These are phyloP conservation scores for Lagocephalus sceleratus DNA, from an alignment of 2,797 vertebrate genomes.

Conservation along the genomic window DNA sequence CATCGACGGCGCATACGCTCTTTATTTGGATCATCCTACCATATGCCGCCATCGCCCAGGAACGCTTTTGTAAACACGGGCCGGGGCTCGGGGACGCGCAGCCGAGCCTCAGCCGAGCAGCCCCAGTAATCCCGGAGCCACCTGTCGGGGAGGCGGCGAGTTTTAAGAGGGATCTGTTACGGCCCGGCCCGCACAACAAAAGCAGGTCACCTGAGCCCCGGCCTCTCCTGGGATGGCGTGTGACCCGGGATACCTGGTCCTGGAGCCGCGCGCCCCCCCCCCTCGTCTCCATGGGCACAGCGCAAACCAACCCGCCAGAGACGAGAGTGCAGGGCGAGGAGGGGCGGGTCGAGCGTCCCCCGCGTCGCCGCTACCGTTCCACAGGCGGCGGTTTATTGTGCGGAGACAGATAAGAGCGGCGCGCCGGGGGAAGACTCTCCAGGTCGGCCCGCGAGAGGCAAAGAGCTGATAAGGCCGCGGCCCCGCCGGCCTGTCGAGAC, in stretches of 20 bases:
- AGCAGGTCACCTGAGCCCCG: constrained; percentile 74
- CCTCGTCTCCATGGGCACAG: constrained; percentile 51
- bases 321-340: constrained; percentile 24
- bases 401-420: constrained; percentile 26
- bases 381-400: constrained; percentile 16
- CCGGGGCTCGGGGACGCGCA: constrained; percentile 16
- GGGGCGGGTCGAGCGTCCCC: constrained; percentile 13
- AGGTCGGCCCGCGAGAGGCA: not conserved
- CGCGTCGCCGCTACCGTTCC: constrained; percentile 29
- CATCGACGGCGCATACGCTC: constrained; percentile 28
- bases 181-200: constrained; percentile 63
- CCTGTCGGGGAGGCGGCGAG: constrained; percentile 57
- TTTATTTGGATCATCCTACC: constrained; percentile 21
- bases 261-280: constrained; percentile 42
- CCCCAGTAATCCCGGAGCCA: constrained; percentile 43
- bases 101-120: constrained; percentile 34
- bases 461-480: constrained; percentile 12
- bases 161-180: constrained; percentile 67
- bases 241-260: constrained; percentile 44
- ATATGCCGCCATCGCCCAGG: constrained; percentile 19
- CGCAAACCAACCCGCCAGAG: constrained; percentile 46
- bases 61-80: constrained; percentile 8
- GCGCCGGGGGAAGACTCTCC: constrained; percentile 22
- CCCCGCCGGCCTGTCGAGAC: constrained; percentile 27
- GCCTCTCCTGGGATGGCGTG: constrained; percentile 57